Base-by-base conservation (phyloP, 2,797 vertebrate genomes). In the Chloroceryle inda region DNA sequence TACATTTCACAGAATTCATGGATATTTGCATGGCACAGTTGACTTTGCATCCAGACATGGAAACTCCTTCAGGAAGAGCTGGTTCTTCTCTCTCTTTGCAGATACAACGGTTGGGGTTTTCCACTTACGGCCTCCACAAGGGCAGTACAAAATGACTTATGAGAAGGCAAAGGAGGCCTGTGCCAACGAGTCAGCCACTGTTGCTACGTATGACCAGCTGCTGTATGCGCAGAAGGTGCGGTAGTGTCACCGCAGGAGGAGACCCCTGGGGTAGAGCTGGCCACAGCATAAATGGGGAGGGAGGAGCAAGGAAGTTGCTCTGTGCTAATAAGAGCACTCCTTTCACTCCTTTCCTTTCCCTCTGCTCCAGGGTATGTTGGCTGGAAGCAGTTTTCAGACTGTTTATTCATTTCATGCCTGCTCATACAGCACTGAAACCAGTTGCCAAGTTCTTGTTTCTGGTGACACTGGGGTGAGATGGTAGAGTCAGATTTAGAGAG, bases 191-290 rank as follows among this genome's bases (percentile, higher is more conserved):
- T 98, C 98, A 0, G 99, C 98, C 17, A 89, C 88, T 18, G 31
- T 99, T 4, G 99, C 99, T 2, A 99, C 99, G 0, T 99, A 99
- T 71, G 98, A 53, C 55, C 99, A 99, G 98, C 98, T 99, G 75
- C 97, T 98, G 78, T 99, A 99, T 0, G 99, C 99, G 7, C 99
- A 99, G 97, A 98, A 99, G 99, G 99, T 99, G 87, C 96, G 59
- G 33, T 5, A 53, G 13, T 26, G 24, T 31, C 37, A 13, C 23
- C 0, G 27, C 2, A 1, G 31, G 21, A 87, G 16, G 23, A 68
- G 14, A 64, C 11, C 16, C 49, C 53, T 5, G 1, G 5, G 37
- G 3, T 6, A 2, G 6, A 47, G 11, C 1, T 5, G 66, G 27
- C 19, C 15, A 1, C 17, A 6, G n/a, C 1, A 0, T 8, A 72